Conservation (phyloP, 1,140 invertebrate genomes). For the Fopius arisanus region DNA sequence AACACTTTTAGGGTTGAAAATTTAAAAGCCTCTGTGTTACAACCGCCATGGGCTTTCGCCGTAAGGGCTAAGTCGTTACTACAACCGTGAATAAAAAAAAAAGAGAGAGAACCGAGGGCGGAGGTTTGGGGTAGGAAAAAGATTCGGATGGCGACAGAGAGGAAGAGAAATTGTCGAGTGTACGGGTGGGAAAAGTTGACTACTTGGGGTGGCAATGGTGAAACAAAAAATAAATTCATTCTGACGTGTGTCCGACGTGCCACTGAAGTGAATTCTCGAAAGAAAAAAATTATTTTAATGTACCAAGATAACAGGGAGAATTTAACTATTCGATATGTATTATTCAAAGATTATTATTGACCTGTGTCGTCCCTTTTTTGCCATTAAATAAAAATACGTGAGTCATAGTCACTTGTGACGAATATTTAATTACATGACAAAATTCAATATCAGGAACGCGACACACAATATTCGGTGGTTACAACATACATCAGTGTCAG, state of each 20-base stretch:
- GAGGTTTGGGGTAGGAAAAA: slow-evolving; percentile 1
- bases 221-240: slow-evolving; percentile 45
- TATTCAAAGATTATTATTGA: too few relatives aligned
- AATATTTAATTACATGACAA: not conserved
- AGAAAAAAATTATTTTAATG: not conserved
- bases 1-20: slow-evolving; percentile 65
- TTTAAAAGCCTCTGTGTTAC: slow-evolving; percentile 50
- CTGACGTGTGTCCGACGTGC: slow-evolving; percentile 32
- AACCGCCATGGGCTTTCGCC: slow-evolving; percentile 16
- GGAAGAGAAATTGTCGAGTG: slow-evolving; percentile 14
- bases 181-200: slow-evolving; percentile 13
- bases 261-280: slow-evolving; percentile 27
- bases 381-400: too few relatives aligned
- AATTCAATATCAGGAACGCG: not conserved
- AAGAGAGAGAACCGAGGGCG: not conserved
- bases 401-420: not conserved
- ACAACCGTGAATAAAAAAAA: slow-evolving; percentile 49
- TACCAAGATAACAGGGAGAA: too few relatives aligned
- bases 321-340: too few relatives aligned
- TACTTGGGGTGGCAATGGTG: slow-evolving; percentile 12
- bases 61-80: slow-evolving; percentile 49
- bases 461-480: not conserved
- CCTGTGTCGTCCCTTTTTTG: too few relatives aligned
- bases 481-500: not conserved
- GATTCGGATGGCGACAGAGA: slow-evolving; percentile 17